phyloP scores from a whole-genome alignment of 37 sponge, comb jelly and placozoan genomes.

The Cliona cf. orientalis region DNA sequence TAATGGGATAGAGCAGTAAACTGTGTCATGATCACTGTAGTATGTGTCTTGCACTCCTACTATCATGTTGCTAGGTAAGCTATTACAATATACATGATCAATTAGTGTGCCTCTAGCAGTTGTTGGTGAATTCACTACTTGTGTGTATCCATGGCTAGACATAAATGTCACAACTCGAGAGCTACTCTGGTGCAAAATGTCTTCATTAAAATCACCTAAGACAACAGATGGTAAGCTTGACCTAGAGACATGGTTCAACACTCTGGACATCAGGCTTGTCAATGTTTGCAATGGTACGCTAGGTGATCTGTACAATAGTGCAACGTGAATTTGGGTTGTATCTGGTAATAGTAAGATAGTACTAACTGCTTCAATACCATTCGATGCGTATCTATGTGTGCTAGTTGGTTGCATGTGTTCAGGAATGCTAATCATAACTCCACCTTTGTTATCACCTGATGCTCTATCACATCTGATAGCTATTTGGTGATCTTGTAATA shows the following conservation, averaged over 20 bases:
- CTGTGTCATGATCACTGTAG: conserved; percentile 36
- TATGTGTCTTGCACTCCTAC: conserved; percentile 12
- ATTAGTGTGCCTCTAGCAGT: conserved; percentile 26
- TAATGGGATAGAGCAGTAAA: conserved; percentile 10
- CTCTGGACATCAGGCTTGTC: background rate
- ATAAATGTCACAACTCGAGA: conserved; percentile 1
- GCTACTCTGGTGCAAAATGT: background rate
- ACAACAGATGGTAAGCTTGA: background rate
- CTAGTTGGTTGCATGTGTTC: background rate
- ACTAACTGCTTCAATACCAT: conserved; percentile 25
- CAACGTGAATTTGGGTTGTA: conserved; percentile 4
- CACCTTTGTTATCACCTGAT: conserved; percentile 17
- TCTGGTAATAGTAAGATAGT: background rate
- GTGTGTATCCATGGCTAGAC: background rate
- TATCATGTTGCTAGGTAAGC: background rate
- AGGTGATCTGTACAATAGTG: conserved; percentile 40
- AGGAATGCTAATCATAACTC: conserved; percentile 3
- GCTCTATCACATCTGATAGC: conserved; percentile 39
- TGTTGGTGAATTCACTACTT: conserved; percentile 17
- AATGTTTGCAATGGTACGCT: conserved; percentile 4
- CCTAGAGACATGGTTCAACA: background rate
- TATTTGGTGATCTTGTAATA: conserved; percentile 4
- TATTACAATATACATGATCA: conserved; percentile 31
- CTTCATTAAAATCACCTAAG: conserved; percentile 42
- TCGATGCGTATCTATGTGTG: background rate